phyloP scores from a whole-genome alignment of 2,113 vertebrate species.

The Rhodinocichla rosea region DNA sequence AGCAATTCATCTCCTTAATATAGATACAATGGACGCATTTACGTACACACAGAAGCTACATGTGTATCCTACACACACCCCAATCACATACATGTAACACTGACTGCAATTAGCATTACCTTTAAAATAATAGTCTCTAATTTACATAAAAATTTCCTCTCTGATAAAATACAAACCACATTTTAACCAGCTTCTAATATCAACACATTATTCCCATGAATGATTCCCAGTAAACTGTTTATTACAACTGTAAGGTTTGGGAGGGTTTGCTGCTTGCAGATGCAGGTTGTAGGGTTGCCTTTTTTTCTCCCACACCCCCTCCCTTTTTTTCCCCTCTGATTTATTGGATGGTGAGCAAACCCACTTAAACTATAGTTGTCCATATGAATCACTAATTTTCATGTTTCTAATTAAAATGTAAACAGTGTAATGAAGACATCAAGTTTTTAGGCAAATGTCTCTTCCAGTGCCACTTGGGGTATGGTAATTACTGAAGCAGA shows the following conservation, averaged over 20 bases:
- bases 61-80: background rate
- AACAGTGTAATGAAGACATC: slow-evolving; percentile 98
- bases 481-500: slow-evolving; percentile 98
- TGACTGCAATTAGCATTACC: slow-evolving; percentile 40
- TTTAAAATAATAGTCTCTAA: slow-evolving; percentile 66
- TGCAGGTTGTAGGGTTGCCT: background rate
- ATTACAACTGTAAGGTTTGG: slow-evolving; percentile 48
- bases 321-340: slow-evolving; percentile 24
- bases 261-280: background rate
- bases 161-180: slow-evolving; percentile 67
- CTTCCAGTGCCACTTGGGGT: slow-evolving; percentile 90
- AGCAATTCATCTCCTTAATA: background rate
- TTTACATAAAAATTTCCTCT: slow-evolving; percentile 67
- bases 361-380: slow-evolving; percentile 81
- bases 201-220: slow-evolving; percentile 69
- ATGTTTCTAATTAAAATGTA: slow-evolving; percentile 99
- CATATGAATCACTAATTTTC: slow-evolving; percentile 86
- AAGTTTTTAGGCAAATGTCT: slow-evolving; percentile 97
- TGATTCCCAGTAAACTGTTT: slow-evolving; percentile 72
- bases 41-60: background rate
- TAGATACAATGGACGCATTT: background rate
- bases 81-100: slow-evolving; percentile 26
- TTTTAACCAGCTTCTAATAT: slow-evolving; percentile 70
- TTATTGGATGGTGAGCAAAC: slow-evolving; percentile 76
- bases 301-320: background rate